These are phyloP conservation scores for Harpagoxenus sublaevis DNA, from an alignment of 2,888 invertebrate genomes.

Conservation along the genomic window DNA sequence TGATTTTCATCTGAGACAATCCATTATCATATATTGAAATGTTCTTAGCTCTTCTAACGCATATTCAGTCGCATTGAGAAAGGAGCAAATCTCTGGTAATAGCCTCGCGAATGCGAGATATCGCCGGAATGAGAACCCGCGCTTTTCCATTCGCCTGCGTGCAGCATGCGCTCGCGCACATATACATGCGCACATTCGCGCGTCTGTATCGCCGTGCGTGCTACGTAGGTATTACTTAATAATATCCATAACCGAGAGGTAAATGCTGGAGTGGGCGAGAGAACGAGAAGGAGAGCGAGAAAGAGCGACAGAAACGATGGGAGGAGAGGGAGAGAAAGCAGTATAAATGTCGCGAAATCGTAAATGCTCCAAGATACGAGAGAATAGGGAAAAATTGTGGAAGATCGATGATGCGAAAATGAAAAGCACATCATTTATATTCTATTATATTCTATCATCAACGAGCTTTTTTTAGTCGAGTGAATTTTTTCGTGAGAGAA, in stretches of 20 bases:
- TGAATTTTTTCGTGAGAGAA: slow-evolving; percentile 12
- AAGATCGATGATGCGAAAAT: slow-evolving; percentile 59
- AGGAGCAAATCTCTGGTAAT: slow-evolving; percentile 6
- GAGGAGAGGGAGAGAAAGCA: slow-evolving; percentile 15
- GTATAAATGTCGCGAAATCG: slow-evolving; percentile 32
- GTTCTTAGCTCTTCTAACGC: neutral
- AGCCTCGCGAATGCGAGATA: slow-evolving; percentile 45
- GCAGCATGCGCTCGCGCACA: slow-evolving; percentile 60
- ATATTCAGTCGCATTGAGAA: neutral
- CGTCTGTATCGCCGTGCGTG: slow-evolving; percentile 60
- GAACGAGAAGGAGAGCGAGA: slow-evolving; percentile 63
- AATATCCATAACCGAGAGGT: slow-evolving; percentile 82
- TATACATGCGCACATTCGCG: slow-evolving; percentile 41
- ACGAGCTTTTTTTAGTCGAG: slow-evolving; percentile 3
- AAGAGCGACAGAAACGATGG: slow-evolving; percentile 46
- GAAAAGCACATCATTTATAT: slow-evolving; percentile 48
- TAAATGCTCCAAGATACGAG: slow-evolving; percentile 6
- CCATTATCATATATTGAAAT: slow-evolving; percentile 14
- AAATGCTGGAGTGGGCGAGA: slow-evolving; percentile 70
- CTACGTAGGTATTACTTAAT: slow-evolving; percentile 82
- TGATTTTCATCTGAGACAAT: slow-evolving; percentile 18
- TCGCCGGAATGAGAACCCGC: slow-evolving; percentile 78
- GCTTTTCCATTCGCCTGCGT: slow-evolving; percentile 77
- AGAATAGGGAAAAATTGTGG: slow-evolving; percentile 11
- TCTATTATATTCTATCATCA: neutral